These are phyloP conservation scores for Bombus difficillimus DNA, from an alignment of 1,140 invertebrate genomes.

Conservation along the genomic window DNA sequence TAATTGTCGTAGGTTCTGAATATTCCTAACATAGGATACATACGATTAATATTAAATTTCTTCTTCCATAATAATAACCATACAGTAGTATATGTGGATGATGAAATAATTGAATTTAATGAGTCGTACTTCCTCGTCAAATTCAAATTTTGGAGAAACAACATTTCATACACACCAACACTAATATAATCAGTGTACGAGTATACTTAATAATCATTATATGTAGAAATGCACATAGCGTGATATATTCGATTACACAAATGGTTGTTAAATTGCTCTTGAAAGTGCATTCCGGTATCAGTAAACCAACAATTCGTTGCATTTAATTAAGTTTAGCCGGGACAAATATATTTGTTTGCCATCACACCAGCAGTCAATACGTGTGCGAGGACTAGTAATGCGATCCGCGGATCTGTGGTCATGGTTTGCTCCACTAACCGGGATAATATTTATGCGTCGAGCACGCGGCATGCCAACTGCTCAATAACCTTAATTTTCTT, in stretches of 20 bases:
- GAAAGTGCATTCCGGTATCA: neutral
- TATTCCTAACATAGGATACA: too few relatives aligned
- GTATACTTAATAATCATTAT: neutral
- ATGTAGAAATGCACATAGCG: neutral
- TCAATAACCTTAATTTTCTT: constrained; percentile 41
- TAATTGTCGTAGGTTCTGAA: too few relatives aligned
- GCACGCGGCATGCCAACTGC: neutral
- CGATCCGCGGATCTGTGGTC: constrained; percentile 27
- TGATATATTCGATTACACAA: constrained; percentile 19
- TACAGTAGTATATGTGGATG: too few relatives aligned
- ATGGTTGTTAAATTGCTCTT: constrained; percentile 11
- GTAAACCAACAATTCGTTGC: constrained; percentile 2
- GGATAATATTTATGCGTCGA: constrained; percentile 34
- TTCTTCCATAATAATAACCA: too few relatives aligned
- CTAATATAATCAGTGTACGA: neutral
- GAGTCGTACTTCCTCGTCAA: too few relatives aligned
- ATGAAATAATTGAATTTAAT: too few relatives aligned
- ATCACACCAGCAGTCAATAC: constrained; percentile 28
- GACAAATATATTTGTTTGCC: constrained; percentile 48
- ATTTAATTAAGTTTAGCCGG: constrained; percentile 41
- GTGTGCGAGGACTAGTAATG: constrained; percentile 4
- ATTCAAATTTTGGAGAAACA: neutral
- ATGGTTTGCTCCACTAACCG: constrained; percentile 16
- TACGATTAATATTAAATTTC: too few relatives aligned
- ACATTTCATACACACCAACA: too few relatives aligned